These are phyloP conservation scores for Australoheros facetus DNA, from an alignment of 2,797 vertebrate species.

Conservation along the genomic window DNA sequence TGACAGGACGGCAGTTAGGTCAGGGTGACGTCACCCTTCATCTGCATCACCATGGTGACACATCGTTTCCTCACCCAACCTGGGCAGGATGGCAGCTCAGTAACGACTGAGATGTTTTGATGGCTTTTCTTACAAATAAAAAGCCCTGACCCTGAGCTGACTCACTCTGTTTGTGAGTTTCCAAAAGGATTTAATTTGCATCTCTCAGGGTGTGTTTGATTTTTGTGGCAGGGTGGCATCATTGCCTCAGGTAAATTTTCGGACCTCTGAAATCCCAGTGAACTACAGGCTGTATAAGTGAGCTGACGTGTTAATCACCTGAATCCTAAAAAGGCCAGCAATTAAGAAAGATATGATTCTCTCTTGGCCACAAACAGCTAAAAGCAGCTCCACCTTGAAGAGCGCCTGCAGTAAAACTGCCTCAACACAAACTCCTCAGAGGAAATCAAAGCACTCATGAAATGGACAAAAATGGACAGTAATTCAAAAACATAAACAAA, in stretches of 20 bases:
- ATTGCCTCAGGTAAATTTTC: background rate
- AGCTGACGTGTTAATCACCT: background rate
- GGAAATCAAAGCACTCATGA: no score
- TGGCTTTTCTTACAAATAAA: background rate
- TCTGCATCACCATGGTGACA: slow-evolving; percentile 25
- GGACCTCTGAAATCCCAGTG: background rate
- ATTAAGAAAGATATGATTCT: background rate
- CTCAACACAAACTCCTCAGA: no score
- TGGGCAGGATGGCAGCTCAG: background rate
- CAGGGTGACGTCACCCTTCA: slow-evolving; percentile 18
- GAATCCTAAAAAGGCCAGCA: background rate
- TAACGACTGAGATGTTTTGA: background rate
- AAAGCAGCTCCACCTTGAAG: background rate
- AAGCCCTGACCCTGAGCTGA: background rate
- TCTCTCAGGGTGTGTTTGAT: background rate
- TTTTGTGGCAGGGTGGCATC: background rate
- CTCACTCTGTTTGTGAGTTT: rapidly evolving
- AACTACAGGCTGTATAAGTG: no score
- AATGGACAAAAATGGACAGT: rapidly evolving
- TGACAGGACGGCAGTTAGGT: background rate
- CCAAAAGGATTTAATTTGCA: background rate
- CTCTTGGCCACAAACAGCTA: background rate
- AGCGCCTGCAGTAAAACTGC: no score
- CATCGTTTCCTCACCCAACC: background rate
- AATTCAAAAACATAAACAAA: background rate